These are phyloP conservation scores for Terebella lapidaria DNA, from an alignment of 2,888 invertebrate species.

Conservation along the genomic window DNA sequence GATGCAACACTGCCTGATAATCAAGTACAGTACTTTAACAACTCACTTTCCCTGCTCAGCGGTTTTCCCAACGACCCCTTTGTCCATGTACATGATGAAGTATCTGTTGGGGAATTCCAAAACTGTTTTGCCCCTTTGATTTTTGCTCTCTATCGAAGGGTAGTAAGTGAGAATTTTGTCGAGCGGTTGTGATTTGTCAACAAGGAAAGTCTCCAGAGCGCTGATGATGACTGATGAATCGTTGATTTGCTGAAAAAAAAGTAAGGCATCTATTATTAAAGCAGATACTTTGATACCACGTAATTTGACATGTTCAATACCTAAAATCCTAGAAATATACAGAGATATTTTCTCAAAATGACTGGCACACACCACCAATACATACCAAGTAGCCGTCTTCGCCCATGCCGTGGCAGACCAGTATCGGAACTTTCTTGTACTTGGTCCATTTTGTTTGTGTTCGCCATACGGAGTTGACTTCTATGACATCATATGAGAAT, in stretches of 20 bases:
- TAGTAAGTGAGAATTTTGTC: constrained; percentile 56
- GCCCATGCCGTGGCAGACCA: constrained; percentile 64
- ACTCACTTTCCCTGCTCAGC: background rate
- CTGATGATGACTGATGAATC: constrained; percentile 95
- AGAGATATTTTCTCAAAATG: too few species aligned
- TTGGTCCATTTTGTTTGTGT: constrained; percentile 88
- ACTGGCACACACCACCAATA: too few species aligned
- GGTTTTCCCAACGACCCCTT: constrained; percentile 1
- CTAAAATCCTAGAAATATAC: too few species aligned
- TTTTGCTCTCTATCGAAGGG: constrained; percentile 33
- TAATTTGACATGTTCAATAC: too few species aligned
- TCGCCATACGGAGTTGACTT: constrained; percentile 91
- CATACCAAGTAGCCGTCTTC: constrained; percentile 52
- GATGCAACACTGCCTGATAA: too few species aligned
- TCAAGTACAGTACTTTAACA: too few species aligned
- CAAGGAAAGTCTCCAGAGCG: constrained; percentile 71
- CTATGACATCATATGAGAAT: constrained; percentile 89
- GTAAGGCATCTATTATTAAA: background rate
- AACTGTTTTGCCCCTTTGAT: constrained; percentile 28
- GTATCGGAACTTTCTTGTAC: constrained; percentile 91
- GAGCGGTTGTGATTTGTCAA: constrained; percentile 57
- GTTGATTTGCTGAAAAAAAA: constrained; percentile 64
- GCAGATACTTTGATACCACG: background rate
- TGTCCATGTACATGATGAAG: constrained; percentile 45
- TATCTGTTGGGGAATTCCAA: constrained; percentile 48